Base-by-base conservation (phyloP, 2,888 invertebrate genomes). In the Agrotis segetum region DNA sequence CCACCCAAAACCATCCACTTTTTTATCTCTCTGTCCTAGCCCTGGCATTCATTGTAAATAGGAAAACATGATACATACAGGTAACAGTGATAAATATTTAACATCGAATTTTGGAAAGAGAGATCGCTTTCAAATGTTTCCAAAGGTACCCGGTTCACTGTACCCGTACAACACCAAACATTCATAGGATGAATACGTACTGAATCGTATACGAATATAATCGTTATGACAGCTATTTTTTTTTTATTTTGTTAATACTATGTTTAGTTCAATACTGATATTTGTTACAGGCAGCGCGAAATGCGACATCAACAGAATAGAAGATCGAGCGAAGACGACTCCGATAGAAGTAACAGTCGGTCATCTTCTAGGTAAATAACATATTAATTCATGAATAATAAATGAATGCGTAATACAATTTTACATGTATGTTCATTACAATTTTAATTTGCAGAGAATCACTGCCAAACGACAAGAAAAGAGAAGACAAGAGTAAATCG, bases 211-310 rank as follows among this genome's bases (percentile, higher is more conserved):
- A 9, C 13, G 17, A 34, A 56, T 34, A 2, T 55, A 19, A 9
- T 44, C 67, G 60, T 24, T 50, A 56, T 46, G 44, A 24, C 6
- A 0, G 17, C 13, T 63, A 21, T 55, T 17, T 60, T 59, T 16
- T 62, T 56, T 4, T 11, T n/a, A n/a, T n/a, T 24, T 58, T 0
- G 4, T 52, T 52, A 5, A 3, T 3, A 17, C 24, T 63, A 14
- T 46, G 29, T 52, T 0, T 75, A 62, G 60, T 72, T 63, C 24
- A 70, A 59, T 74, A 61, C 7, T 59, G 17, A 3, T 52, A 52
- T 79, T 66, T 68, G 77, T 92, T 94, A 65, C 90, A 98, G 98
- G 87, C 98, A 99, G 94, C 97, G 99, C 79, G 99, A 99, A 92
- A 97, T 98, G 92, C 97, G 99, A 52, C 99, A 99, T 82, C 96